These are phyloP conservation scores for Galleria mellonella DNA, from an alignment of 1,140 invertebrate genomes.

Conservation along the genomic window DNA sequence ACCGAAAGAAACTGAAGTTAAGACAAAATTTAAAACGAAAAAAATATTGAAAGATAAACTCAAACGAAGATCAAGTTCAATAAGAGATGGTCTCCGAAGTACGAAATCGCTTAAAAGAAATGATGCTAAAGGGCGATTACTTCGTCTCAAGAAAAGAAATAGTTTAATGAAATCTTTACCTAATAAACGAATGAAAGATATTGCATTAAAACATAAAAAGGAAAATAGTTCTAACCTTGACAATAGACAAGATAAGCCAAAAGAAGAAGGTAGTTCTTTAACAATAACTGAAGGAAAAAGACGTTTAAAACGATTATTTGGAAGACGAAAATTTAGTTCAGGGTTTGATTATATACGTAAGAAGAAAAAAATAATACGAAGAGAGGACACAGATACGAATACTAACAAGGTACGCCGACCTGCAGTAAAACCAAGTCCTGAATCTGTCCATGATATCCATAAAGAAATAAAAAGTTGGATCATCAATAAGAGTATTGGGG, in stretches of 20 bases:
- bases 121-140: slow-evolving; percentile 75
- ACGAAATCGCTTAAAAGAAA: slow-evolving; percentile 76
- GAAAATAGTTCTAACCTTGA: slow-evolving; percentile 49
- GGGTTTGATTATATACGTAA: slow-evolving; percentile 93
- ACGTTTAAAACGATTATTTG: slow-evolving; percentile 65
- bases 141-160: slow-evolving; percentile 74
- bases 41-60: slow-evolving; percentile 51
- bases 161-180: slow-evolving; percentile 74
- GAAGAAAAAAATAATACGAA: slow-evolving; percentile 80
- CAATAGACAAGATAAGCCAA: slow-evolving; percentile 41
- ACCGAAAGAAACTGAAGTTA: slow-evolving; percentile 25
- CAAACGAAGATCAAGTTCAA: slow-evolving; percentile 62
- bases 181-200: slow-evolving; percentile 57
- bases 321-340: slow-evolving; percentile 69
- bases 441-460: slow-evolving; percentile 84
- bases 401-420: slow-evolving; percentile 50
- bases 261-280: slow-evolving; percentile 40
- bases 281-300: slow-evolving; percentile 40
- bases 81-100: slow-evolving; percentile 75
- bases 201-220: slow-evolving; percentile 48
- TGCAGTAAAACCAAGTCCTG: slow-evolving; percentile 76
- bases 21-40: slow-evolving; percentile 53
- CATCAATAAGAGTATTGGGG: slow-evolving; percentile 94
- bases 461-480: slow-evolving; percentile 93
- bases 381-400: slow-evolving; percentile 37